Conservation (phyloP, 2,113 vertebrate genomes). For the Lipotes vexillifer region DNA sequence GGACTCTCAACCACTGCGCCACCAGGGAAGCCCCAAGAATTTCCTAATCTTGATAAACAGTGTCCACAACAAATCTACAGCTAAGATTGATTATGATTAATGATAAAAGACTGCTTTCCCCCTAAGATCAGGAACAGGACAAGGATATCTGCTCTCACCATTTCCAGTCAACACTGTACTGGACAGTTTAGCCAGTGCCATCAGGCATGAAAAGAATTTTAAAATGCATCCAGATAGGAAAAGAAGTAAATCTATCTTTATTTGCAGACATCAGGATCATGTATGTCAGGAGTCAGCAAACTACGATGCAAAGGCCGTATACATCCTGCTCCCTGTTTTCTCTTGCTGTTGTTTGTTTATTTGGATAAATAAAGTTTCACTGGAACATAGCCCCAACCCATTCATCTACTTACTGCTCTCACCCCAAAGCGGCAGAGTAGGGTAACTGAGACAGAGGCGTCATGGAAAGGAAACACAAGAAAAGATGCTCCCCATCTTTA, state of each 20-base stretch:
- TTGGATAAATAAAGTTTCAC: neutral
- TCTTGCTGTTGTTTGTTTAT: neutral
- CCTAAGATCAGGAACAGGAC: neutral
- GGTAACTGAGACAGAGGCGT: neutral
- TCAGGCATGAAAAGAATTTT: neutral
- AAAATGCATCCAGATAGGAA: neutral
- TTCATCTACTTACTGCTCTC: neutral
- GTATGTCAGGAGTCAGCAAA: neutral
- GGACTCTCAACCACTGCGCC: no score
- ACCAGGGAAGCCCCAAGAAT: neutral
- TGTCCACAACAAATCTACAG: neutral
- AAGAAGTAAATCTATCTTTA: neutral
- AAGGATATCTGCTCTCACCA: neutral
- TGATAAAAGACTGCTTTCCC: neutral
- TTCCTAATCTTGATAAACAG: neutral
- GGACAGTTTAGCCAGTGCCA: neutral
- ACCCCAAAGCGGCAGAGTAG: neutral
- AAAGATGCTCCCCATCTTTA: neutral
- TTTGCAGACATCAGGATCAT: neutral
- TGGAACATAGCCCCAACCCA: neutral
- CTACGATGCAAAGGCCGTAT: neutral
- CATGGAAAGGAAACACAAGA: neutral
- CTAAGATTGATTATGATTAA: neutral
- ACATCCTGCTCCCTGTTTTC: neutral
- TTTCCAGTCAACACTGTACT: neutral